These are phyloP conservation scores for Lingula anatina DNA, from an alignment of 2,888 invertebrate genomes.

Conservation along the genomic window DNA sequence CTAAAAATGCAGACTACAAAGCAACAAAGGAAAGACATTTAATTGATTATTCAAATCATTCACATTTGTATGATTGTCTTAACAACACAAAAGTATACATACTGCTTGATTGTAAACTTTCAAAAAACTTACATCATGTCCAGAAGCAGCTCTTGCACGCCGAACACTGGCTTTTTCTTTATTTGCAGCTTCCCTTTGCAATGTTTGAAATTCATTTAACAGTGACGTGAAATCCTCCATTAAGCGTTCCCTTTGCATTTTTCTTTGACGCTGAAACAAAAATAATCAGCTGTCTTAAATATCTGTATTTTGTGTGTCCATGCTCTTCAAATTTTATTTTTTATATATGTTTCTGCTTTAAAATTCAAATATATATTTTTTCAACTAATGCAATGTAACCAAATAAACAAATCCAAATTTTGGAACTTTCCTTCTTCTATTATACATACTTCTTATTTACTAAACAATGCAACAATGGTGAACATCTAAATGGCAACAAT, in stretches of 20 bases:
- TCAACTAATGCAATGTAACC: too few species aligned
- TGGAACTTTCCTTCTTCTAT: too few species aligned
- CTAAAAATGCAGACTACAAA: too few species aligned
- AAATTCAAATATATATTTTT: too few species aligned
- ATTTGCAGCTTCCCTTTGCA: conserved; percentile 78
- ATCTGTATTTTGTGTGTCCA: not conserved
- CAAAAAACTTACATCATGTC: not conserved
- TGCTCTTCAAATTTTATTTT: conserved; percentile 1
- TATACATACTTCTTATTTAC: too few species aligned
- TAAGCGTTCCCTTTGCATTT: conserved; percentile 81
- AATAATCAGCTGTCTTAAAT: not conserved
- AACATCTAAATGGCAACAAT: not conserved
- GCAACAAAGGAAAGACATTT: too few species aligned
- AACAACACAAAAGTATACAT: too few species aligned
- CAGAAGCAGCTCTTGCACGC: conserved; percentile 48
- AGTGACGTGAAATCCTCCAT: conserved; percentile 88
- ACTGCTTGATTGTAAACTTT: too few species aligned
- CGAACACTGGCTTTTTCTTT: conserved; percentile 86
- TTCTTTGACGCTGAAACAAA: conserved; percentile 65
- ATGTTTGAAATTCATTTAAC: conserved; percentile 77
- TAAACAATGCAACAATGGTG: too few species aligned
- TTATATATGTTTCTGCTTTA: conserved; percentile 39
- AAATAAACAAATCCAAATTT: not conserved
- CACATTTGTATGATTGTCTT: too few species aligned
- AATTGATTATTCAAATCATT: too few species aligned